Conservation (phyloP, 2,888 invertebrate species). For the Agriopis marginaria region DNA sequence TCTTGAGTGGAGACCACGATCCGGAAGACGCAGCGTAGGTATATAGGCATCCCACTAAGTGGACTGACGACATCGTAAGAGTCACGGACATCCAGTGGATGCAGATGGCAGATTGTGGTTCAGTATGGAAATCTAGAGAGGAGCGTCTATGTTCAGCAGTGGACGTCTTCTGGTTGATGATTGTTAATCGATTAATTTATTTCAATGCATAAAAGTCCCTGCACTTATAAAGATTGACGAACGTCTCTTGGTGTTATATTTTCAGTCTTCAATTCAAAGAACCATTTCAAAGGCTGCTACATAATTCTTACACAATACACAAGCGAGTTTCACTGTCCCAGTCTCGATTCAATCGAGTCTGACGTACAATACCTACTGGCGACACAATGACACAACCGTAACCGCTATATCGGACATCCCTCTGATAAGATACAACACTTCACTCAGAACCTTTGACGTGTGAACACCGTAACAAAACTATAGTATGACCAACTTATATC, state of each 20-base stretch:
- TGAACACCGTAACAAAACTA: conserved; percentile 42
- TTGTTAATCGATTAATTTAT: too few species aligned
- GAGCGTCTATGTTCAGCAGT: too few species aligned
- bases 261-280: not conserved
- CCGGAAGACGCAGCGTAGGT: too few species aligned
- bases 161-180: too few species aligned
- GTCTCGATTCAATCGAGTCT: conserved; percentile 61
- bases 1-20: too few species aligned
- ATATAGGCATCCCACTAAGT: too few species aligned
- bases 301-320: conserved; percentile 41
- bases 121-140: too few species aligned
- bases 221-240: too few species aligned
- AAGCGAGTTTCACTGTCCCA: conserved; percentile 56
- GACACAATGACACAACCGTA: conserved; percentile 59
- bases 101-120: too few species aligned
- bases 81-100: too few species aligned
- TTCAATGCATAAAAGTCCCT: too few species aligned
- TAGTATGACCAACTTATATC: not conserved
- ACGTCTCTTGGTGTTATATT: not conserved
- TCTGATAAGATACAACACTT: conserved; percentile 67
- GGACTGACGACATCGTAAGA: too few species aligned
- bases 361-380: conserved; percentile 60
- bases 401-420: conserved; percentile 64
- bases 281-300: conserved; percentile 27
- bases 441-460: conserved; percentile 61